Evolutionary conservation across 2,888 invertebrate species (phyloP).

Genomic region (Drosophila affinis): DNA sequence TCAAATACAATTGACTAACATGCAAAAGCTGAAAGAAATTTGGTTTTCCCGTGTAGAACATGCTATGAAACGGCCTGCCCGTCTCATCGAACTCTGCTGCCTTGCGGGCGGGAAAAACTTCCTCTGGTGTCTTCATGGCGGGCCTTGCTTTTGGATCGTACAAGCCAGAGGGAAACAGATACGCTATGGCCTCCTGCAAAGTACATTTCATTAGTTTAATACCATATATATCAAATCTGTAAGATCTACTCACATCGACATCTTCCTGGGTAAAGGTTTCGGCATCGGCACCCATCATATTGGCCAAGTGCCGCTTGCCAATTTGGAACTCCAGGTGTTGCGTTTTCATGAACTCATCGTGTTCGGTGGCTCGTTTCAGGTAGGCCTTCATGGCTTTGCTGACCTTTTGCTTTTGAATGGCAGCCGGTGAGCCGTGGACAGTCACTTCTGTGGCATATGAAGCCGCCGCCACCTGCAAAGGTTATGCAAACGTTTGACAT

Average conservation of each 20-base stretch:
- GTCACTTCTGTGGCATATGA: constrained; percentile 76
- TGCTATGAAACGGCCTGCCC: constrained; percentile 94
- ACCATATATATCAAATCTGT: not conserved
- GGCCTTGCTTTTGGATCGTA: constrained; percentile 94
- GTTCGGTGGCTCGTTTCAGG: constrained; percentile 90
- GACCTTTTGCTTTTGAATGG: constrained; percentile 86
- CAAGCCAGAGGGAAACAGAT: constrained; percentile 98
- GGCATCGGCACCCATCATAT: constrained; percentile 98
- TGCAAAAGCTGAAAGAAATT: constrained; percentile 93
- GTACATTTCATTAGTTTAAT: not conserved
- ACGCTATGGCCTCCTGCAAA: constrained; percentile 91
- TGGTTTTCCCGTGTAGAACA: constrained; percentile 96
- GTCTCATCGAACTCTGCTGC: constrained; percentile 95
- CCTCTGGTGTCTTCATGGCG: constrained; percentile 94
- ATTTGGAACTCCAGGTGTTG: constrained; percentile 92
- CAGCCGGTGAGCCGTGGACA: constrained; percentile 76
- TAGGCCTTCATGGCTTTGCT: constrained; percentile 96
- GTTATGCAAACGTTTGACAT: constrained; percentile 66
- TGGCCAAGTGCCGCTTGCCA: constrained; percentile 97
- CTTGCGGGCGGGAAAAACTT: constrained; percentile 92
- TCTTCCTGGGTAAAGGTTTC: constrained; percentile 94
- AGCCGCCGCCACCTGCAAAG: constrained; percentile 48
- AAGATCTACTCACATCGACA: constrained; percentile 87
- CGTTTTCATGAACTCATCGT: constrained; percentile 92
- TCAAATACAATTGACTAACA: constrained; percentile 85